A percentile compares a stretch with the other conserved stretches of the same genome.
These are phyloP conservation scores for Rhinopomastus cyanomelas DNA, from an alignment of 2,113 vertebrate genomes.

Conservation along the genomic window DNA sequence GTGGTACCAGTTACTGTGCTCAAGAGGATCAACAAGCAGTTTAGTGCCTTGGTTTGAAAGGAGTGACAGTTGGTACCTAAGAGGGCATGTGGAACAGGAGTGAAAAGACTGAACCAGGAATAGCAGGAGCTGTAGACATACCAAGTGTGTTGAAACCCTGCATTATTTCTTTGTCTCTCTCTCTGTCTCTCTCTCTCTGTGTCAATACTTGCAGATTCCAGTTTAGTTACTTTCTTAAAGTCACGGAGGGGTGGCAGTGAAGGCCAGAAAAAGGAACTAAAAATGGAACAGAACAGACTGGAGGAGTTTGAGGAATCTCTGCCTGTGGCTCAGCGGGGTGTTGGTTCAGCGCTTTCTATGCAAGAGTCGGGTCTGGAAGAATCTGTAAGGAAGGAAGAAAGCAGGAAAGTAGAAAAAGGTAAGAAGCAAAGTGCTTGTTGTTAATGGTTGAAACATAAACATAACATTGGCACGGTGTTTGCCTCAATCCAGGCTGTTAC, in stretches of 20 bases:
- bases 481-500: neutral
- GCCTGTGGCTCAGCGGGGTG: neutral
- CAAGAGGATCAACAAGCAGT: neutral
- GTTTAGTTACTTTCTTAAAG: conserved; percentile 87
- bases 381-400: conserved; percentile 32
- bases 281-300: conserved; percentile 21
- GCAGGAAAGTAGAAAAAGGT: conserved; percentile 62
- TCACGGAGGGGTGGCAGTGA: conserved; percentile 58
- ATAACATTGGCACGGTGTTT: neutral
- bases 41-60: neutral
- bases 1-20: neutral
- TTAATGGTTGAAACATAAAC: neutral
- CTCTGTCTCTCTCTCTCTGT: conserved; percentile 44
- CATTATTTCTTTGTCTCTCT: conserved; percentile 24
- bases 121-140: neutral
- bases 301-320: conserved; percentile 4
- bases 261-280: conserved; percentile 54
- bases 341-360: neutral
- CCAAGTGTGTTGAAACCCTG: conserved; percentile 24
- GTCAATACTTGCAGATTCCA: conserved; percentile 81
- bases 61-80: neutral
- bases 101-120: conserved; percentile 3
- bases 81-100: neutral
- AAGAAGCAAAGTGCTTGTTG: neutral
- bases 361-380: conserved; percentile 36